phyloP scores from a whole-genome alignment of 2,888 invertebrate species.

The Polyommatus icarus region DNA sequence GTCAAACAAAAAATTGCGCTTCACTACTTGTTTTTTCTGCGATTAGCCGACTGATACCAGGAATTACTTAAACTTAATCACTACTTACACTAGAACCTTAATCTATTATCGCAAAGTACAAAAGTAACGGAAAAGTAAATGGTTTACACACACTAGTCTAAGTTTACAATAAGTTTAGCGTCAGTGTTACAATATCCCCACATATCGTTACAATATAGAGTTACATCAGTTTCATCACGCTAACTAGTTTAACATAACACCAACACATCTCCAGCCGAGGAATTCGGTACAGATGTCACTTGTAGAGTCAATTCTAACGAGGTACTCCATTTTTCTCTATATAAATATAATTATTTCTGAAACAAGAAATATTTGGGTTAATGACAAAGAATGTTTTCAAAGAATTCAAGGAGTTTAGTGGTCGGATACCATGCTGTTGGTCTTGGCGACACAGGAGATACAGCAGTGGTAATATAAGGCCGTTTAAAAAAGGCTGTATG shows the following conservation, averaged over 20 bases:
- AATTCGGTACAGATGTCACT: slow-evolving; percentile 20
- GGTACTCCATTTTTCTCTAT: not conserved
- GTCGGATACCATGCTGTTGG: too few species aligned
- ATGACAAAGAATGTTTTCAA: not conserved
- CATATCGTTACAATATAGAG: slow-evolving; percentile 15
- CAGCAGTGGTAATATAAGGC: too few species aligned
- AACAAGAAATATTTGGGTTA: not conserved
- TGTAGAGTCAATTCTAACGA: slow-evolving; percentile 19
- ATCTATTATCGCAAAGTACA: slow-evolving; percentile 42
- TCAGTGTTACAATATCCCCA: slow-evolving; percentile 23
- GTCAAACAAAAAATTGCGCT: slow-evolving; percentile 43
- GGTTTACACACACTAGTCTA: slow-evolving; percentile 35
- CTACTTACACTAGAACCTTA: slow-evolving; percentile 38
- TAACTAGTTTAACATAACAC: not conserved
- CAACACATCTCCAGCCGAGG: slow-evolving; percentile 21
- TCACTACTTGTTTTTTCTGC: slow-evolving; percentile 51
- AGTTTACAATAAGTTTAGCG: slow-evolving; percentile 32
- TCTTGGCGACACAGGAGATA: too few species aligned
- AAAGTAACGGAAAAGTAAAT: slow-evolving; percentile 42
- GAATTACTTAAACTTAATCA: slow-evolving; percentile 42
- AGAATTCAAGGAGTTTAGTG: not conserved
- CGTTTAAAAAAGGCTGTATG: too few species aligned
- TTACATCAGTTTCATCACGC: slow-evolving; percentile 11
- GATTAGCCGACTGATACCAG: slow-evolving; percentile 46
- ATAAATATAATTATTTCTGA: not conserved